Evolutionary conservation across 2,797 vertebrate genomes (phyloP).

Genomic region (Cephalopachus bancanus): DNA sequence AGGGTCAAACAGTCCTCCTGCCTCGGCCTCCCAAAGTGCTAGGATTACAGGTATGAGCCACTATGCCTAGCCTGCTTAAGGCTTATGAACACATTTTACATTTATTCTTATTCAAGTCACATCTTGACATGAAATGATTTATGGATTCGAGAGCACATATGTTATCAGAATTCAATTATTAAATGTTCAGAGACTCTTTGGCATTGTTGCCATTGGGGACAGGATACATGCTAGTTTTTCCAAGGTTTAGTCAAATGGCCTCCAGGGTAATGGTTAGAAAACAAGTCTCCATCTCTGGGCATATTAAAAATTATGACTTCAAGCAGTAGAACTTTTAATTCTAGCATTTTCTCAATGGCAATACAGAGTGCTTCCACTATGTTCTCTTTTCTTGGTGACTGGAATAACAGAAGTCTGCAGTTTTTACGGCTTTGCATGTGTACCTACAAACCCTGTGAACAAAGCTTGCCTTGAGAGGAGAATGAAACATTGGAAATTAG

Average conservation of each 20-base stretch:
- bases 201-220: not conserved
- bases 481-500: not conserved
- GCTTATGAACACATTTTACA: not conserved
- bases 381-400: not conserved
- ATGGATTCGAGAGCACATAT: slow-evolving; percentile 53
- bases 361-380: not conserved
- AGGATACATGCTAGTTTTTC: not conserved
- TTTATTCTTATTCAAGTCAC: slow-evolving; percentile 51
- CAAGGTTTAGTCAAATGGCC: not conserved
- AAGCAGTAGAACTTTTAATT: not conserved
- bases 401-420: not conserved
- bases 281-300: not conserved
- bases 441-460: not conserved
- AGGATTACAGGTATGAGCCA: no score
- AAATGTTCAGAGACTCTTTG: slow-evolving; percentile 33
- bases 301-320: slow-evolving; percentile 14
- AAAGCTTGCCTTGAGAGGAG: not conserved
- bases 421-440: not conserved
- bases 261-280: not conserved
- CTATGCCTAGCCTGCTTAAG: not conserved
- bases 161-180: slow-evolving; percentile 63
- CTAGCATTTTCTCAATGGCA: not conserved
- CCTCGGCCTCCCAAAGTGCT: no score
- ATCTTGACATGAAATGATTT: slow-evolving; percentile 55
- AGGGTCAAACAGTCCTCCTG: no score